These are phyloP conservation scores for Mimumesa dahlbomi DNA, from an alignment of 2,888 invertebrate genomes.

Conservation along the genomic window DNA sequence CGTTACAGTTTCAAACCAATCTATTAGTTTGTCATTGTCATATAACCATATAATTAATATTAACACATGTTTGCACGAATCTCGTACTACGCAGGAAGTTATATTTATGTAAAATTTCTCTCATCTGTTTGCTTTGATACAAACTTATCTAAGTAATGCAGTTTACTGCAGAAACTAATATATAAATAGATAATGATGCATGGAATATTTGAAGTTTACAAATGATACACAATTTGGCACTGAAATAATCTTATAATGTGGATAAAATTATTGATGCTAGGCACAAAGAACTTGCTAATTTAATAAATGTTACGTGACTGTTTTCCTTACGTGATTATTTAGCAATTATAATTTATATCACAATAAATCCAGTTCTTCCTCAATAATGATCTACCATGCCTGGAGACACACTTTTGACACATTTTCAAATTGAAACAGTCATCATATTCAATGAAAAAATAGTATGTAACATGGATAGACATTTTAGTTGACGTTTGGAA, in stretches of 20 bases:
- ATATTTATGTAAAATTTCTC: too few relatives aligned
- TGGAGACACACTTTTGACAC: slow-evolving; percentile 3
- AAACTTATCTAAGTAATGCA: too few relatives aligned
- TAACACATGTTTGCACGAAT: not conserved
- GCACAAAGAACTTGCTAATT: too few relatives aligned
- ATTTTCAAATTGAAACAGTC: slow-evolving; percentile 34
- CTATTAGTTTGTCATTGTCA: not conserved
- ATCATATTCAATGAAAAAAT: not conserved
- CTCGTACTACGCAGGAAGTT: too few relatives aligned
- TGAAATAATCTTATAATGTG: not conserved
- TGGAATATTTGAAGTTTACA: too few relatives aligned
- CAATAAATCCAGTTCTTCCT: slow-evolving; percentile 44
- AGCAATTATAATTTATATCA: slow-evolving; percentile 35
- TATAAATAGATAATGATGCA: too few relatives aligned
- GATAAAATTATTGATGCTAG: too few relatives aligned
- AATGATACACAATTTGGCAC: not conserved
- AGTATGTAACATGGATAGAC: not conserved
- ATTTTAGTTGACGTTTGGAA: not conserved
- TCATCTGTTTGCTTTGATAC: too few relatives aligned
- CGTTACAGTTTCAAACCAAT: not conserved
- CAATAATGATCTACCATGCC: not conserved
- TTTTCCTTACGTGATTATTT: not conserved
- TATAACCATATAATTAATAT: not conserved
- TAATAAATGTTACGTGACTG: not conserved
- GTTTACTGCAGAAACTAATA: too few relatives aligned